Evolutionary conservation across 92 coral and sea anemone genomes (phyloP).

Genomic region (Muricea muricata): DNA sequence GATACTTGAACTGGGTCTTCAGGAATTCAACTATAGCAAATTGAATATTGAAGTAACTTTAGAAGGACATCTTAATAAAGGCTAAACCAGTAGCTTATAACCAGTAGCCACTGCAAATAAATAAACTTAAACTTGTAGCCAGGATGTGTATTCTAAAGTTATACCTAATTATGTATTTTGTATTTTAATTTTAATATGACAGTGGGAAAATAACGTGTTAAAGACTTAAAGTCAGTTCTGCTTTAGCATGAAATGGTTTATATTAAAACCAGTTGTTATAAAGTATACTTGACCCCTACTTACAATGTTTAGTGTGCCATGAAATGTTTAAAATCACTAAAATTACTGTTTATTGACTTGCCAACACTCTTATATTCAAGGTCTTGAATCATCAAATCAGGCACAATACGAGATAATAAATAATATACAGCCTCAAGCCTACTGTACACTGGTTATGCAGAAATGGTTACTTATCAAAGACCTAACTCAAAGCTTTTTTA

Average conservation of each 20-base stretch:
- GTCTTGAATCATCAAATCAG: neutral
- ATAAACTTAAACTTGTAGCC: too few species aligned
- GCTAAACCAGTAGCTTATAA: too few species aligned
- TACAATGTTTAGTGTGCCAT: conserved; percentile 16
- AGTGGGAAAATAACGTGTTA: neutral
- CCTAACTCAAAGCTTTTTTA: neutral
- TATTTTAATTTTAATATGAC: neutral
- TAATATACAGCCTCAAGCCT: too few species aligned
- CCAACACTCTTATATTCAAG: neutral
- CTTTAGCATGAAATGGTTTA: neutral
- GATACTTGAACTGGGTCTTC: conserved; percentile 34
- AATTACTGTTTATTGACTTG: neutral
- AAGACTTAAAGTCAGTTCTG: neutral
- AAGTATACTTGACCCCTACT: conserved; percentile 5
- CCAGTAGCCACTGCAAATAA: too few species aligned
- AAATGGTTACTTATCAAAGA: neutral
- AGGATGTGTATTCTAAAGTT: too few species aligned
- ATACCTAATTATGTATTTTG: too few species aligned
- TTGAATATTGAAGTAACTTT: too few species aligned
- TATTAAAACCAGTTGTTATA: neutral
- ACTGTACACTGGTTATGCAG: neutral
- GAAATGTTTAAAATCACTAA: conserved; percentile 21
- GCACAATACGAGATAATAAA: too few species aligned
- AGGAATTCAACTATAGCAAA: too few species aligned
- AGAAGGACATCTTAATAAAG: too few species aligned